Evolutionary conservation across 2,113 vertebrate genomes (phyloP).

Genomic region (Podilymbus podiceps): DNA sequence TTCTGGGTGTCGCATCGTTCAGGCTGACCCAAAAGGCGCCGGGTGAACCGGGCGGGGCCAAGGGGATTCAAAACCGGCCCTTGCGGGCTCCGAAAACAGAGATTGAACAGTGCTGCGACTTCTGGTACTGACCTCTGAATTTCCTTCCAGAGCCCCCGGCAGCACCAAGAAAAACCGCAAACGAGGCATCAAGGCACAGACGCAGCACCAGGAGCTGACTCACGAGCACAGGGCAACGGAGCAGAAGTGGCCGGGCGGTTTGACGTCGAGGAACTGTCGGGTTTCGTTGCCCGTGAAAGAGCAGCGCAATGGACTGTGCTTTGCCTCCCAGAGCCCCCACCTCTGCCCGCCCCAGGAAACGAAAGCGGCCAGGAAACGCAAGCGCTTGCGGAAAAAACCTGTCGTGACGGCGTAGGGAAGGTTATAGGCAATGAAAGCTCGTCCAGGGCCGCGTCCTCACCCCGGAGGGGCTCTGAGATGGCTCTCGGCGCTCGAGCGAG

Average conservation of each 20-base stretch:
- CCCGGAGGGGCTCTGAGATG: rapidly evolving
- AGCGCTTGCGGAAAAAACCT: neutral
- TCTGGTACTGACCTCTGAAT: neutral
- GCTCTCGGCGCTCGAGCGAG: rapidly evolving
- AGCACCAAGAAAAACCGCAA: neutral
- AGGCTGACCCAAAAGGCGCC: neutral
- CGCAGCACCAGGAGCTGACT: rapidly evolving
- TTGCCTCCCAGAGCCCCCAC: neutral
- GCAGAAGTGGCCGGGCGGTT: rapidly evolving
- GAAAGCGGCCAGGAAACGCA: neutral
- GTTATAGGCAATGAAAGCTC: rapidly evolving
- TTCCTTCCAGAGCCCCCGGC: neutral
- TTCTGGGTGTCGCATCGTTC: rapidly evolving
- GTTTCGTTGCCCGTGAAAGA: rapidly evolving
- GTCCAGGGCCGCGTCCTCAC: rapidly evolving
- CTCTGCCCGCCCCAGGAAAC: neutral
- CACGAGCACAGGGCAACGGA: rapidly evolving
- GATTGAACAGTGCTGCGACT: rapidly evolving
- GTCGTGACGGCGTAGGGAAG: rapidly evolving
- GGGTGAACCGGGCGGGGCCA: rapidly evolving
- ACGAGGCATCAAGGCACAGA: rapidly evolving
- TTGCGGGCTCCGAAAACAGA: rapidly evolving
- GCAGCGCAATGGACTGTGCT: neutral
- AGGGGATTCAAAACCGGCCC: neutral
- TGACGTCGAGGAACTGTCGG: neutral